Evolutionary conservation across 1,140 invertebrate species (phyloP), one percentile per base, ranked within the genome.

Genomic region (Trichonephila clavata): DNA sequence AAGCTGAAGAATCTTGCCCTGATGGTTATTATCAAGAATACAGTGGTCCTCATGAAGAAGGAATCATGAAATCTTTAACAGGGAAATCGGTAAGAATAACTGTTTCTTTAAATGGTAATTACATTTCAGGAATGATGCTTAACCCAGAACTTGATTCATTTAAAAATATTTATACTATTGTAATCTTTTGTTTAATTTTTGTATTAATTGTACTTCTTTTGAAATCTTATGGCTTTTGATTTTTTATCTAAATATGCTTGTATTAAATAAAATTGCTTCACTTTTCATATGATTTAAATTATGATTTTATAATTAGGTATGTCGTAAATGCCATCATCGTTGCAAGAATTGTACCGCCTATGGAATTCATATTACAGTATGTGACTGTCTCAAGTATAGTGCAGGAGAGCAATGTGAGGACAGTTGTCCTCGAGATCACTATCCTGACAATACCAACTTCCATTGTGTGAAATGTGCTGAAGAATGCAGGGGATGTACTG

Each of bases 361-460:
- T 95, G 98, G 98, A 18, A 98, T 98, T 94, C 98, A 98, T 94
- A 94, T 96, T 83, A 95, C 96, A 60, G 96, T 96, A 21, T 99
- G 98, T 95, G 97, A 98, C 94, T 99, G 98, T 95, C 97, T 97
- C 6, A 97, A 97, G 68, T 99, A 98, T 95, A 98, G 98, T 95
- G 97, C 97, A 90, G 98, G 97, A 2, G 98, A 99, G 95, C 98
- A 98, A 95, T 99, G 98, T 95, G 98, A 98, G 95, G 97, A 98
- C 88, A 98, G 98, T 95, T 99, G 99, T 95, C 97, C 98, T 0
- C 95, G 96, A 1, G 98, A 98, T 87, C 97, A 98, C 95, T 99
- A 97, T 95, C 97, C 98, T 1, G 97, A 98, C 94, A 96, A 97
- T 39, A 96, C 96, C 3, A 97, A 96, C n/a, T 97, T 97, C 94